Evolutionary conservation across 2,113 vertebrate species (phyloP).

Genomic region (Glaucidium brasilianum): DNA sequence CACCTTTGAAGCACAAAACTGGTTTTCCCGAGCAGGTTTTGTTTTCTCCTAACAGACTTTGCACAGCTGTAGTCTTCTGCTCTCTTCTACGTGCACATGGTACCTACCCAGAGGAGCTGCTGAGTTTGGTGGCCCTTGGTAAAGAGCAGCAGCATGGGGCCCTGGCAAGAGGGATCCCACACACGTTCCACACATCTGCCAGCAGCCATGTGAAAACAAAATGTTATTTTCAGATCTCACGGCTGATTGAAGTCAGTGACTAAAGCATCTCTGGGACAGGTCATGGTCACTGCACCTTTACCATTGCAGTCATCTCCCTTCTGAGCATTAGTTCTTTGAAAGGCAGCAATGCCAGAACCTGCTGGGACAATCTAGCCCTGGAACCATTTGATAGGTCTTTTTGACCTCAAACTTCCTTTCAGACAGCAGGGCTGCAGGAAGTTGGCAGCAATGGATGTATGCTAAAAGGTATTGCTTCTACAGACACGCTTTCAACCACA

Average conservation of each 20-base stretch:
- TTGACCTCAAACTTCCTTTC: background rate
- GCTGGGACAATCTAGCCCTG: background rate
- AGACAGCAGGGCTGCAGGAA: background rate
- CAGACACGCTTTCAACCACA: background rate
- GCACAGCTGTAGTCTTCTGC: background rate
- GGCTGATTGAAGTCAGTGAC: background rate
- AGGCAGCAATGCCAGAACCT: background rate
- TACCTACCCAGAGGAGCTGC: background rate
- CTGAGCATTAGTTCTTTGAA: background rate
- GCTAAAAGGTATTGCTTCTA: background rate
- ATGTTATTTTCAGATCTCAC: background rate
- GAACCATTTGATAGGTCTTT: background rate
- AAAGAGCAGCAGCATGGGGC: background rate
- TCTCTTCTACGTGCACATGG: background rate
- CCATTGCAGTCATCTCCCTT: fast-evolving
- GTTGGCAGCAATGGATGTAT: background rate
- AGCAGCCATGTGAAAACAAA: background rate
- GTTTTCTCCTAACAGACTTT: background rate
- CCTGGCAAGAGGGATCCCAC: background rate
- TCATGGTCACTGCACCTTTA: background rate
- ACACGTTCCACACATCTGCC: fast-evolving
- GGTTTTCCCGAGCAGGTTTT: background rate
- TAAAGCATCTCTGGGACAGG: background rate
- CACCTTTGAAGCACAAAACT: background rate
- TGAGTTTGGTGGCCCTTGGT: background rate